Conservation (phyloP, 2,888 invertebrate genomes). For the Aproaerema taeniolella region DNA sequence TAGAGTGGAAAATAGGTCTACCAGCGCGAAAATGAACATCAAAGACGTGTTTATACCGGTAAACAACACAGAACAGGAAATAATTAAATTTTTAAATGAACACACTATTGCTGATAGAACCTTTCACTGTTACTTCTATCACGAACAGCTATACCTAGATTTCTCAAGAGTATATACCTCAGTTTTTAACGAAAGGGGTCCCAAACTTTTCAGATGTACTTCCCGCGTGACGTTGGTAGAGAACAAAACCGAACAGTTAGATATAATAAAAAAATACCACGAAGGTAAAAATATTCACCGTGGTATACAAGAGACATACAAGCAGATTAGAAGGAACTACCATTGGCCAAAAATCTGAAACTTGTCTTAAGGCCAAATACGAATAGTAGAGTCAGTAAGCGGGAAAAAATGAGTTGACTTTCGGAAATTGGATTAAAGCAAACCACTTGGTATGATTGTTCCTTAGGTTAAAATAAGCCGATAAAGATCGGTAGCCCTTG, state of each 20-base stretch:
- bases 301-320: conserved; percentile 19
- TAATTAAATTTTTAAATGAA: conserved; percentile 18
- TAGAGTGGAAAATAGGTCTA: conserved; percentile 23
- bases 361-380: conserved; percentile 25
- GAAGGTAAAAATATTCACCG: conserved; percentile 16
- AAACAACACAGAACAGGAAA: conserved; percentile 19
- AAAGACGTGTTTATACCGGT: conserved; percentile 23
- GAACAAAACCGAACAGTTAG: conserved; percentile 14
- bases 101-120: conserved; percentile 18
- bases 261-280: conserved; percentile 15
- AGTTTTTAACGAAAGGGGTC: conserved; percentile 22
- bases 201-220: conserved; percentile 20
- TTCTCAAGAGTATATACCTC: conserved; percentile 19
- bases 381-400: too few relatives aligned
- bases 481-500: too few relatives aligned
- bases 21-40: conserved; percentile 14
- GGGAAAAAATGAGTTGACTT: too few relatives aligned
- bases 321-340: conserved; percentile 20
- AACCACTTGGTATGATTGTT: too few relatives aligned
- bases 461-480: too few relatives aligned
- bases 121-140: conserved; percentile 21
- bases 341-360: conserved; percentile 27
- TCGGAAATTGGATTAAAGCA: too few relatives aligned
- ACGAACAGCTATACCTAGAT: conserved; percentile 17
- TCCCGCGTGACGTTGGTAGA: conserved; percentile 20